Base-by-base conservation (phyloP, 37 sponge, comb jelly and placozoan genomes). In the Halichondria panicea region DNA sequence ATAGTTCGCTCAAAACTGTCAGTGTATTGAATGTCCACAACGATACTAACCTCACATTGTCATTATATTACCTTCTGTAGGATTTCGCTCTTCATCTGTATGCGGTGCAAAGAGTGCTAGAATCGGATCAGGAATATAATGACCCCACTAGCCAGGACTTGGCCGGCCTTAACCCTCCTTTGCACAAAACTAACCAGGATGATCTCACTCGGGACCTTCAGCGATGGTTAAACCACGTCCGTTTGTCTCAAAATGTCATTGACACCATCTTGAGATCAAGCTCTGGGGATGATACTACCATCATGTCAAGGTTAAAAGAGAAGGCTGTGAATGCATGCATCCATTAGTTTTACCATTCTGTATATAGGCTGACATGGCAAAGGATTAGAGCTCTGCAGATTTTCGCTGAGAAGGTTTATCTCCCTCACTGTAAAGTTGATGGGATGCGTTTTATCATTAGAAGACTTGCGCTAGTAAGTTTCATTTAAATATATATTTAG, bases 331-430 rank as follows among this genome's bases (percentile, higher is more conserved):
- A 24, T 15, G 3, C 68, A 9, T 24, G 28, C 19, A 60, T 12
- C 21, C 19, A 9, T 11, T 27, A 24, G 25, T 24, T 24, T 27
- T 60, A 60, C 11, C 21, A 60, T 0, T 55, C 37, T 0, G 37
- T 31, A 15, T 65, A 0, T 24, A 86, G 90, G 28, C 11, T 40
- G 44, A 74, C 56, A 38, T 91, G 92, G 92, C 80, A 87, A 21
- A 32, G 28, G 52, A 75, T 83, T 13, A 43, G 76, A 56, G 84
- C 71, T 19, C 27, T 86, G 25, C 83, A 91, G 71, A 57, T 91
- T 57, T 91, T 86, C 48, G 42, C 63, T 22, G 92, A 91, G 48
- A 80, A 91, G 62, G 44, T 87, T 27, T 22, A 79, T 0, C 38
- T 87, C 28, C 82, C 82, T 30, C 62, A 79, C 31, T 24, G 34